Conservation (phyloP, 1,140 invertebrate genomes). For the Caerostris extrusa region DNA sequence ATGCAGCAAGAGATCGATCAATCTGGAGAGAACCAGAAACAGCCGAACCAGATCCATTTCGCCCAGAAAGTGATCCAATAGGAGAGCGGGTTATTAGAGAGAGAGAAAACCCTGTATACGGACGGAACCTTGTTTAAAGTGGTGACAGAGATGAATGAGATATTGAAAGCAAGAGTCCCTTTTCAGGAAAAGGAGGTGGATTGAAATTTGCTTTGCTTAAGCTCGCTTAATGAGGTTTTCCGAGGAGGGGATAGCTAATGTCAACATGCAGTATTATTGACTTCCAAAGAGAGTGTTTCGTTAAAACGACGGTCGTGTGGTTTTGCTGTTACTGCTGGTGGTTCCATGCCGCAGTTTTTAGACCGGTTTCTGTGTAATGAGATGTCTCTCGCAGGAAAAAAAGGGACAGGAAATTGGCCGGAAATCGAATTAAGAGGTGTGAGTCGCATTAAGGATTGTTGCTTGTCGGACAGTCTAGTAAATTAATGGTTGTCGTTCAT, state of each 20-base stretch:
- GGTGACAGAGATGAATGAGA: constrained; percentile 74
- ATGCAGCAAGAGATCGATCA: constrained; percentile 32
- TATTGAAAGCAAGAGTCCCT: constrained; percentile 66
- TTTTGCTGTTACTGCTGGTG: background rate
- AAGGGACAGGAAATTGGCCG: constrained; percentile 57
- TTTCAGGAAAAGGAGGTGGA: constrained; percentile 59
- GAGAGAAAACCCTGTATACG: background rate
- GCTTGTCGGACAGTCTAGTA: background rate
- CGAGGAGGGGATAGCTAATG: constrained; percentile 19
- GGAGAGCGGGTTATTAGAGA: background rate
- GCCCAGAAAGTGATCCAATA: constrained; percentile 55
- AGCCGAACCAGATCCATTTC: constrained; percentile 22
- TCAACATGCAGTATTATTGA: constrained; percentile 71
- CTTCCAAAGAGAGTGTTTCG: constrained; percentile 14
- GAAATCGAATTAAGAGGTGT: constrained; percentile 64
- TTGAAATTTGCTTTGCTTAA: constrained; percentile 75
- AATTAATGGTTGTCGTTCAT: constrained; percentile 19
- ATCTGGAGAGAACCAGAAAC: constrained; percentile 13
- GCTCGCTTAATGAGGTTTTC: constrained; percentile 72
- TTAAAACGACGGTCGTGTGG: constrained; percentile 54
- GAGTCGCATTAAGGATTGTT: background rate
- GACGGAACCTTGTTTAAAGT: constrained; percentile 66
- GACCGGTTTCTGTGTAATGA: constrained; percentile 52
- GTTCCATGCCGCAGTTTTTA: constrained; percentile 19
- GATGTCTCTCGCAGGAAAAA: background rate